Conservation (phyloP, 2,113 vertebrate genomes). For the Hydrolagus affinis region DNA sequence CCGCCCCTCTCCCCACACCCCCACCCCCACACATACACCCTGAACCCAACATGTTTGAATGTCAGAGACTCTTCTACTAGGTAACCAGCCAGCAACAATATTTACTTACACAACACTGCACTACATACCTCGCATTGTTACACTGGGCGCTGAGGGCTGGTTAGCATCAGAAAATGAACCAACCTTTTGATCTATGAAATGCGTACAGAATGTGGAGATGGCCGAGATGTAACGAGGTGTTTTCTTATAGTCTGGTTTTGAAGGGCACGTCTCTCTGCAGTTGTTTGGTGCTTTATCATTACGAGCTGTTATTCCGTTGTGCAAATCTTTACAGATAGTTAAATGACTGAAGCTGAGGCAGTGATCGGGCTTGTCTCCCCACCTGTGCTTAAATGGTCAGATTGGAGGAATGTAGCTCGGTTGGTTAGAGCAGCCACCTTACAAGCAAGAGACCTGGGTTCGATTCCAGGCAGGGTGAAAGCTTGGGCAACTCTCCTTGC, state of each 20-base stretch:
- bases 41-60: no score
- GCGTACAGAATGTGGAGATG: not conserved
- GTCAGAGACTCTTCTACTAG: not conserved
- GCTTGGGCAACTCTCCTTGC: no score
- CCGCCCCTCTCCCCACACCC: no score
- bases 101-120: slow-evolving; percentile 6
- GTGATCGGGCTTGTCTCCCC: no score
- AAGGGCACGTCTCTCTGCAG: not conserved
- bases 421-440: no score
- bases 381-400: no score
- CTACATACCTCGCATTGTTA: slow-evolving; percentile 21
- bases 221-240: not conserved
- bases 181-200: slow-evolving; percentile 17
- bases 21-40: no score
- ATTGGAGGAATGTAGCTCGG: no score
- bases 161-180: slow-evolving; percentile 5
- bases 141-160: slow-evolving; percentile 3
- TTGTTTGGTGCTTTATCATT: not conserved
- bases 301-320: not conserved
- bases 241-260: not conserved
- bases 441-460: no score
- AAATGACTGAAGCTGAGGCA: no score
- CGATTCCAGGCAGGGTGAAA: no score
- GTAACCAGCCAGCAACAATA: not conserved
- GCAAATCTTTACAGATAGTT: no score